Conservation (phyloP, 2,888 invertebrate genomes). For the Tipula helvola region DNA sequence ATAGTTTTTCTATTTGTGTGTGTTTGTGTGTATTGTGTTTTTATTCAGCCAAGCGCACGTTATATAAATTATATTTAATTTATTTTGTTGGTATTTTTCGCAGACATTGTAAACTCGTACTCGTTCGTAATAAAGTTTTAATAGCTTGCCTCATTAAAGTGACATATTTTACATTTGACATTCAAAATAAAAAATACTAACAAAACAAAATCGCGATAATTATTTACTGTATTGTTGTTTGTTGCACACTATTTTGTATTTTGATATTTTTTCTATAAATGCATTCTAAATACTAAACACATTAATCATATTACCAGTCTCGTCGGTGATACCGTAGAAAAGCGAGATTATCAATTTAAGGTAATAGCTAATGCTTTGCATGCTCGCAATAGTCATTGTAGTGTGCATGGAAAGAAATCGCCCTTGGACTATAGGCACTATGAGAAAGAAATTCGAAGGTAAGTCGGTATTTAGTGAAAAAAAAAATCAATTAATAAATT, state of each 20-base stretch:
- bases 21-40: not conserved
- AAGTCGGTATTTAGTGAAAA: not conserved
- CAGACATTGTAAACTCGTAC: not conserved
- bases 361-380: slow-evolving; percentile 12
- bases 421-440: not conserved
- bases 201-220: not conserved
- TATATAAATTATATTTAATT: not conserved
- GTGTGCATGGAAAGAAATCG: not conserved
- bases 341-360: slow-evolving; percentile 7
- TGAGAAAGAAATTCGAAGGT: not conserved
- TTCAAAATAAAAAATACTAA: not conserved
- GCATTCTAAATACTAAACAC: not conserved
- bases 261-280: not conserved
- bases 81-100: not conserved
- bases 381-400: not conserved
- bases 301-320: slow-evolving; percentile 11
- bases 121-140: not conserved
- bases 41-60: not conserved
- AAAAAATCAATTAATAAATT: not conserved
- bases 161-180: not conserved
- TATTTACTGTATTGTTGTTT: not conserved
- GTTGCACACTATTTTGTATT: not conserved
- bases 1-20: not conserved
- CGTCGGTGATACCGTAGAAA: slow-evolving; percentile 13
- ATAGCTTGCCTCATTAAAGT: not conserved